Conservation (phyloP, 2,797 vertebrate species). For the Urophycis tenuis region DNA sequence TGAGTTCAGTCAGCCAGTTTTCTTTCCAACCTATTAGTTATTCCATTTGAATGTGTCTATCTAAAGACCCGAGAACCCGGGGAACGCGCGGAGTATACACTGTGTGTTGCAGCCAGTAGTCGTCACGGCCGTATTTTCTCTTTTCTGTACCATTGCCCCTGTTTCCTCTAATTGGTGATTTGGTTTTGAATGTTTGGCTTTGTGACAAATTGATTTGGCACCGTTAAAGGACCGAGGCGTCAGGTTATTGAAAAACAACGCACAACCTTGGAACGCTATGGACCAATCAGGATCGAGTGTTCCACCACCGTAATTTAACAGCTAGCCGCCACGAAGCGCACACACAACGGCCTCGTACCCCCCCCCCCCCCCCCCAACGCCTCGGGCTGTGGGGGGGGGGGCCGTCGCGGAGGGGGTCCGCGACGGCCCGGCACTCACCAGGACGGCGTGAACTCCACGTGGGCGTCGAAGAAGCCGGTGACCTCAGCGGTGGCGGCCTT, state of each 20-base stretch:
- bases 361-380: no score
- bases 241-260: no score
- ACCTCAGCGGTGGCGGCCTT: conserved; percentile 88
- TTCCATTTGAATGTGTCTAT: conserved; percentile 46
- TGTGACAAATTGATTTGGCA: neutral
- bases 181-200: neutral
- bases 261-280: neutral
- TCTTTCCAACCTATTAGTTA: conserved; percentile 32
- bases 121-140: neutral
- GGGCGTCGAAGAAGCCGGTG: conserved; percentile 93
- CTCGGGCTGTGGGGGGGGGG: no score
- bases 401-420: no score
- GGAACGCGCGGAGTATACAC: neutral
- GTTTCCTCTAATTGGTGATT: no score
- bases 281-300: neutral
- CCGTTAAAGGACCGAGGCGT: neutral
- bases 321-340: no score
- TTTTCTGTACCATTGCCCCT: neutral
- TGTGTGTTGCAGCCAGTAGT: neutral
- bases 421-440: conserved; percentile 84
- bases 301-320: no score
- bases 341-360: neutral
- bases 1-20: conserved; percentile 4
- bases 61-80: neutral
- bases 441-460: conserved; percentile 91